Evolutionary conservation across 1,140 invertebrate genomes (phyloP), one percentile per base, ranked within the genome.

Genomic region (Pseudomyrmex dendroicus): DNA sequence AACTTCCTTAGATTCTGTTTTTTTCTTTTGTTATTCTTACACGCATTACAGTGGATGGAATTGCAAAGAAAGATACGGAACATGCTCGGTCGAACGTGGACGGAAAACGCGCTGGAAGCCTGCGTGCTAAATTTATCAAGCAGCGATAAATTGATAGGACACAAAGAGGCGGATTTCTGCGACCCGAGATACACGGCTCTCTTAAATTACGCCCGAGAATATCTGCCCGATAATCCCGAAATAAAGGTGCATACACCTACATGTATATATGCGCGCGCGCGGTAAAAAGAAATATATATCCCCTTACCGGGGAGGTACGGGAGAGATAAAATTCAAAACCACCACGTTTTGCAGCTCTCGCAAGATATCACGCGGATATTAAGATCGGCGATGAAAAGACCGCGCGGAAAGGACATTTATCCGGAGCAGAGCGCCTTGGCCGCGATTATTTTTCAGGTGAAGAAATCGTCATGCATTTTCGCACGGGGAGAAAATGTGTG

Each of bases 181-280:
- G 91, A 93, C 68, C 82, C 91, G 5, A 73, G 91, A 12, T 93
- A 92, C 50, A 73, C n/a, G 0, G 86, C 86, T 7, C 82, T 93
- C 7, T 48, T 68, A 12, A 77, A 93, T 52, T 91, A 89, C 44
- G 84, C 85, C 8, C 89, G 56, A 7, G 82, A 90, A 46, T 56
- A 89, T 84, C 56, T 92, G 9, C 74, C 90, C 8, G 74, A 88
- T 63, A 82, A 91, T 86, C 13, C 82, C 0, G 82, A 89, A 25
- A 66, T 91, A 8, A 90, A 92, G 73, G 86, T 67, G 70, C 0
- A 20, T 22, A 17, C 12, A 50, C 17, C 7, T 3, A 13, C n/a
- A 35, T 35, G 5, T 35, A 4, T 35, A 35, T 35, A 35, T 35
- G 2, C 2, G 35, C 5, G 35, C 5, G 15, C 12, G 62, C 12